Evolutionary conservation across 2,113 vertebrate species (phyloP).

Genomic region (human (Homo sapiens)): DNA sequence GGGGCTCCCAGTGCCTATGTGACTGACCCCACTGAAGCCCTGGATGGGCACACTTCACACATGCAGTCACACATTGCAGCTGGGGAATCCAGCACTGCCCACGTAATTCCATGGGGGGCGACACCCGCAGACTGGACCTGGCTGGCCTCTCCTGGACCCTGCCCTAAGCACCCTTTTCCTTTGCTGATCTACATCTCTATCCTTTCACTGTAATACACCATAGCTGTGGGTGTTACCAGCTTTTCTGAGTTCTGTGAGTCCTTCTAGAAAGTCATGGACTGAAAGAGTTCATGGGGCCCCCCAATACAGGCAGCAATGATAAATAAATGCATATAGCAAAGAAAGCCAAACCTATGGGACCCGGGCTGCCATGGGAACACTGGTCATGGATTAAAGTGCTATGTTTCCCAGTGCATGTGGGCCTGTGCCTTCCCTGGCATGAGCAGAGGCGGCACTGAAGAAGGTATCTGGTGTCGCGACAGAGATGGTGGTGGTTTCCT

Average conservation of each 20-base stretch:
- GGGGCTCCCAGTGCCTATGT: not conserved
- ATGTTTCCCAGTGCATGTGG: fast-evolving
- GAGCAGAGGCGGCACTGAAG: not conserved
- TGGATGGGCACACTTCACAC: not conserved
- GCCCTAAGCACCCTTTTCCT: not conserved
- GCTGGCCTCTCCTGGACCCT: not conserved
- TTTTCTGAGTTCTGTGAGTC: not conserved
- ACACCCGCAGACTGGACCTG: not conserved
- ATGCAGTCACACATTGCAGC: not conserved
- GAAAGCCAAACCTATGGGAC: not conserved
- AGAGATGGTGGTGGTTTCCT: no score
- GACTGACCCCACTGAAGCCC: not conserved
- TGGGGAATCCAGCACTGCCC: not conserved
- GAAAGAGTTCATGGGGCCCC: not conserved
- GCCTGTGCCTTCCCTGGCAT: not conserved
- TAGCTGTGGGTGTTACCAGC: not conserved
- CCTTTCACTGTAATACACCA: not conserved
- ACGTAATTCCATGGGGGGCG: not conserved
- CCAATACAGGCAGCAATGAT: not conserved
- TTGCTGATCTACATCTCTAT: not conserved
- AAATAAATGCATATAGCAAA: not conserved
- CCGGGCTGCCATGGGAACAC: not conserved
- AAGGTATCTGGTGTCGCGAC: fast-evolving
- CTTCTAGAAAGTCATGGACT: not conserved
- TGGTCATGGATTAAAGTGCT: not conserved